Evolutionary conservation across 2,888 invertebrate genomes (phyloP), one percentile per base, ranked within the genome.

Genomic region (Agrotis clavis): DNA sequence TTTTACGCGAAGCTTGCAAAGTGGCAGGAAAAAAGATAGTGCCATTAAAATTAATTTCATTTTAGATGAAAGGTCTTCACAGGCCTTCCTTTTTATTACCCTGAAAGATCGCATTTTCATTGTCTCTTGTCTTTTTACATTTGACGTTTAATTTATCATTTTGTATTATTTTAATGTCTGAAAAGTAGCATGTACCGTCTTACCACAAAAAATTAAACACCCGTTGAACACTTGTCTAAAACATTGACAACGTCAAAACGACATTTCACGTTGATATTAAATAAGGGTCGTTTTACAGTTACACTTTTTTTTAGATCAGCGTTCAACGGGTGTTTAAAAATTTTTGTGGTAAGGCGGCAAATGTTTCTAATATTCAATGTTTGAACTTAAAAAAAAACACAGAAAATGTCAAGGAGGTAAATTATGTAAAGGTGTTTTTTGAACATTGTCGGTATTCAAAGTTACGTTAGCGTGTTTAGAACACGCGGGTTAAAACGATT

Each of bases 401-500:
- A 54, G n/a, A 48, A 68, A 47, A 57, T 41, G 30, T 19, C 41
- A 60, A 75, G 48, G 9, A 25, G 11, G 18, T 9, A 75, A 48
- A 6, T 35, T 35, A 35, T 48, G 7, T 14, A 3, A 19, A 67
- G 16, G 14, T 53, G 41, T 47, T 67, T n/a, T n/a, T n/a, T n/a
- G n/a, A n/a, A n/a, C n/a, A n/a, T n/a, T n/a, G n/a, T n/a, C n/a
- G 14, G 4, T 45, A 50, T 60, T 74, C 67, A 50, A 76, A 45
- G 48, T 56, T 21, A 57, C 45, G 69, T 56, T 50, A 16, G 77
- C 69, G 77, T 77, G 48, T 61, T 68, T 53, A 7, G 35, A 19
- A n/a, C 21, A n/a, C 21, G 53, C 18, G 64, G 19, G 18, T 56
- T 30, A 30, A 30, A 56, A 67, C 7, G n/a, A 53, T 68, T 68